Evolutionary conservation across 2,113 vertebrate species (phyloP).

Genomic region (Lepisosteus oculatus): DNA sequence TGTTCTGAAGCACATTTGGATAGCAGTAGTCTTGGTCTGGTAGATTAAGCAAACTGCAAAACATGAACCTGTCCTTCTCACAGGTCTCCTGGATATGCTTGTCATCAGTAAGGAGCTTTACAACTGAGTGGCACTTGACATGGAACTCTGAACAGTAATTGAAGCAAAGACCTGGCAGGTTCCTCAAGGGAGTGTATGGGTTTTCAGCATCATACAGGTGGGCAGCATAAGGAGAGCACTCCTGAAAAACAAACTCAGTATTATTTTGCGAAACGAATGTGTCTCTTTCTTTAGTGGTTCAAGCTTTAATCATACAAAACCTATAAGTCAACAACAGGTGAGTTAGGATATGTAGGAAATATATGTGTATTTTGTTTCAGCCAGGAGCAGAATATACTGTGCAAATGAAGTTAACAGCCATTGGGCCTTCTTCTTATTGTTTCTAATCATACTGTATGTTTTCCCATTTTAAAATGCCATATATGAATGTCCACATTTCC

Average conservation of each 20-base stretch:
- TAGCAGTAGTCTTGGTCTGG: slow-evolving; percentile 79
- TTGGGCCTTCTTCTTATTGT: too few species aligned
- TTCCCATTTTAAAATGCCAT: too few species aligned
- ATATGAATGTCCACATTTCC: too few species aligned
- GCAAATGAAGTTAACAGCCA: too few species aligned
- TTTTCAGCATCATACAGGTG: slow-evolving; percentile 79
- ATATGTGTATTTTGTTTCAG: too few species aligned
- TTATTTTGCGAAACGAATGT: not conserved
- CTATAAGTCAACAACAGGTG: too few species aligned
- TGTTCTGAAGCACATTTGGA: slow-evolving; percentile 64
- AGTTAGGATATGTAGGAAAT: too few species aligned
- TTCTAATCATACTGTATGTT: too few species aligned
- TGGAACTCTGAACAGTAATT: slow-evolving; percentile 72
- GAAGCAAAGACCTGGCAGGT: slow-evolving; percentile 74
- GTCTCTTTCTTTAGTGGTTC: not conserved
- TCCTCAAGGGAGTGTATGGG: slow-evolving; percentile 63
- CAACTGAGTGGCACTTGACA: slow-evolving; percentile 55
- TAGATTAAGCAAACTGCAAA: slow-evolving; percentile 70
- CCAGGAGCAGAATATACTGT: too few species aligned
- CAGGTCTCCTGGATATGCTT: slow-evolving; percentile 45
- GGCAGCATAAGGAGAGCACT: slow-evolving; percentile 79
- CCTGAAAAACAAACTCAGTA: slow-evolving; percentile 50
- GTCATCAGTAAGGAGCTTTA: slow-evolving; percentile 60
- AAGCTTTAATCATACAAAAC: not conserved
- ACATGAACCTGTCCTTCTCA: slow-evolving; percentile 39